A percentile compares a stretch with the other conserved stretches of the same genome.
These are phyloP conservation scores for Enteromius thamalakanensis DNA, from an alignment of 2,797 vertebrate species.

Conservation along the genomic window DNA sequence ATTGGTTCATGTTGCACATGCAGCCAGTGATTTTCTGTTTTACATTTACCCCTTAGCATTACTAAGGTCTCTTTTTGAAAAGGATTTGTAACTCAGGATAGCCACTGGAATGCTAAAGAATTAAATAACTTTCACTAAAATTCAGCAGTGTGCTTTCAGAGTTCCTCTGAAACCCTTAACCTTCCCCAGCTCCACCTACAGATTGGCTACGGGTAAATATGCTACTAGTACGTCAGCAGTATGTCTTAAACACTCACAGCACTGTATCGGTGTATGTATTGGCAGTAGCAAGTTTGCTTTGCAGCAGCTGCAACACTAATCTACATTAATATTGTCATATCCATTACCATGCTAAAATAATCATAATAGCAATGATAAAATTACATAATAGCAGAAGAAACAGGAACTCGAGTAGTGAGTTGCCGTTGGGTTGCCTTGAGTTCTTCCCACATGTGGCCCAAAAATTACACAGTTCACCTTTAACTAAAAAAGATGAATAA, in stretches of 20 bases:
- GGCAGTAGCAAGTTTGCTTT: background rate
- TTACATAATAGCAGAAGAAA: background rate
- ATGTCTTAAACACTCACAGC: background rate
- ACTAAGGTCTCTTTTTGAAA: too few relatives aligned
- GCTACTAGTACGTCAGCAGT: background rate
- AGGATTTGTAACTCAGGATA: too few relatives aligned
- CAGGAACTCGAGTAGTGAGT: background rate
- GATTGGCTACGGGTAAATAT: background rate
- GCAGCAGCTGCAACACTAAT: background rate
- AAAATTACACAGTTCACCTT: background rate
- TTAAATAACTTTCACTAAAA: background rate
- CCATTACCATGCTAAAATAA: background rate
- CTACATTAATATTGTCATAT: background rate
- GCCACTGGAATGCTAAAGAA: too few relatives aligned
- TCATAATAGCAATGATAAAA: too few relatives aligned
- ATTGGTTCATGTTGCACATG: background rate
- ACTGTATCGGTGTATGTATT: background rate
- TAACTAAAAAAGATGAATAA: conserved; percentile 7
- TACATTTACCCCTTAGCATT: background rate
- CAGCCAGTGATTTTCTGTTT: background rate
- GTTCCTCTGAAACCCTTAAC: background rate
- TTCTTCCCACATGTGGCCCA: background rate
- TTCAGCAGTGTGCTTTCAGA: background rate
- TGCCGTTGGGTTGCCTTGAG: background rate
- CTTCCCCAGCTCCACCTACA: conserved; percentile 2